Base-by-base conservation (phyloP, 2,888 invertebrate species). In the Drosophila anomelani region DNA sequence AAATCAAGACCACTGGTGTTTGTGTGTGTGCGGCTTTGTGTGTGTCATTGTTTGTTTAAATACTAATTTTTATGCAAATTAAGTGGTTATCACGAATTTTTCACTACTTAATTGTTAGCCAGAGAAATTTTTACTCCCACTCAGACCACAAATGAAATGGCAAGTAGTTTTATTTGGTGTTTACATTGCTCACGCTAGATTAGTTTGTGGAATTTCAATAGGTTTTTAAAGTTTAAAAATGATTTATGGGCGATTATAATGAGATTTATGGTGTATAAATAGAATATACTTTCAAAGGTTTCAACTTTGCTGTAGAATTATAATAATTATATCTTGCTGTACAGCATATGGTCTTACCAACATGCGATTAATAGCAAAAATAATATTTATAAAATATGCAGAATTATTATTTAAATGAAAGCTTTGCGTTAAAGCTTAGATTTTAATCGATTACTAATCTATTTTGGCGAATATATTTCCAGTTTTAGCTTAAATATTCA, bases 11-110 rank as follows among this genome's bases (percentile, higher is more conserved):
- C 15, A 26, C 34, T 29, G 34, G 29, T 29, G 29, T 29, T 5
- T 29, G 29, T 29, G 26, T 34, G 29, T 44, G 29, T 17, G 66
- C 43, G 43, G 43, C 53, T 36, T 38, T 43, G 41, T 68, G 36
- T 46, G 49, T 66, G 66, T 41, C 56, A 43, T 49, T 68, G 67
- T 68, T 67, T 68, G 69, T 72, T 46, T 51, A 69, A 60, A 60
- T 71, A 61, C 46, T 72, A 54, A 70, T 70, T 61, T 61, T 61
- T 41, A 69, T 69, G 70, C 58, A 58, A 69, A 69, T 70, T 60
- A 38, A 36, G 41, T 55, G 36, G 72, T 61, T 74, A 62, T 32
- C 73, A 62, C 49, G 59, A 71, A 34, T 59, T 70, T 70, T 70
- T 51, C 10, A 70, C n/a, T 34, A 43, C 36, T 55, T 72, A 61